A percentile compares a stretch with the other conserved stretches of the same genome.
Conservation (phyloP, 2,797 vertebrate genomes). For the Hippocampus kuda region DNA sequence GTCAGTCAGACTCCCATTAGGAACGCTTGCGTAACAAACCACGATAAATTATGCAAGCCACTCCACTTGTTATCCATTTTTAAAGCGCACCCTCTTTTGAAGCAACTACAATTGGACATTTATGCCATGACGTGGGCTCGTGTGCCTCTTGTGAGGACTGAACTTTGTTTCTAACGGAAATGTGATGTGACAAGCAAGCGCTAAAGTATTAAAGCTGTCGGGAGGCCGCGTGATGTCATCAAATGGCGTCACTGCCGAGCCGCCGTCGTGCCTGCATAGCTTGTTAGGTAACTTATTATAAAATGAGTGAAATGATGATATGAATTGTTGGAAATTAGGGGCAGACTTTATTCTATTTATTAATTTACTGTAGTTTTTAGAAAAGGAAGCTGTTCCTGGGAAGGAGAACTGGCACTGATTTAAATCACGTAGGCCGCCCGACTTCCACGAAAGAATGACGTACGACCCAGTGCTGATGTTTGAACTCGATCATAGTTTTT, state of each 20-base stretch:
- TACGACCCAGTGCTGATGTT: no score
- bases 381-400: no score
- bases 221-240: background rate
- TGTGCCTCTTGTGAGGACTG: slow-evolving; percentile 6
- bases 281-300: background rate
- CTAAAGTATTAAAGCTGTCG: slow-evolving; percentile 1
- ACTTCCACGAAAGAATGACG: no score
- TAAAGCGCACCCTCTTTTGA: slow-evolving; percentile 44
- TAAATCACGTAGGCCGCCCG: no score
- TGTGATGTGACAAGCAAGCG: background rate
- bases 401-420: no score
- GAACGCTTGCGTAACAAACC: background rate
- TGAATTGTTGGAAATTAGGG: background rate
- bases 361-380: no score
- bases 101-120: slow-evolving; percentile 60
- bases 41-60: background rate
- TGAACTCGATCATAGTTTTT: no score
- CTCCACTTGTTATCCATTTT: slow-evolving; percentile 7
- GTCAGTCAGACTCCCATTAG: background rate
- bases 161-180: background rate
- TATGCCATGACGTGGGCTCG: slow-evolving; percentile 36
- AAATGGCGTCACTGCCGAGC: background rate
- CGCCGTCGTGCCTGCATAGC: background rate
- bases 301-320: background rate
- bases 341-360: no score